Percentiles rank a stretch among this genome's conserved stretches.
These are phyloP conservation scores for Parnassius smintheus DNA, from an alignment of 2,888 invertebrate species.

Conservation along the genomic window DNA sequence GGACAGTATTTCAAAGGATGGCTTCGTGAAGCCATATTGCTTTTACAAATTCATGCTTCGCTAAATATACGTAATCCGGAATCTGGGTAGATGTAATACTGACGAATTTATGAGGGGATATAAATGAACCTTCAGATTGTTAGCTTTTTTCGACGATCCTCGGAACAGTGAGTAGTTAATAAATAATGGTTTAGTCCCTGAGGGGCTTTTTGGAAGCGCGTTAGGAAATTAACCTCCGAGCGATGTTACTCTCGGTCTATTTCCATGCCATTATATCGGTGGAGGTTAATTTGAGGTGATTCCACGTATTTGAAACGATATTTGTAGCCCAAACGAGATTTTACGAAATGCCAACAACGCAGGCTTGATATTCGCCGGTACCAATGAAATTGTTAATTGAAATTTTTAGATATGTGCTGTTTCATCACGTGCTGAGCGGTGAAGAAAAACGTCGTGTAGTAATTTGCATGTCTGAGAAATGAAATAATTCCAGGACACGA, in stretches of 20 bases:
- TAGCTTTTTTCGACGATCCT: conserved; percentile 4
- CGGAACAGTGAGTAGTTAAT: conserved; percentile 17
- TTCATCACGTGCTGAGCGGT: too few relatives aligned
- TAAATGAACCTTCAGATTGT: conserved; percentile 4
- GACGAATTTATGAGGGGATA: conserved; percentile 14
- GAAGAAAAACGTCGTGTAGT: too few relatives aligned
- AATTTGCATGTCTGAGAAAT: too few relatives aligned
- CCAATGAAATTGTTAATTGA: too few relatives aligned
- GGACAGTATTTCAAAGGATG: not conserved
- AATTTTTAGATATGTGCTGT: too few relatives aligned
- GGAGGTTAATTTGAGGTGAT: not conserved
- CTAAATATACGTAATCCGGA: not conserved
- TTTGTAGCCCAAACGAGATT: too few relatives aligned
- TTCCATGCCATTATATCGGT: not conserved
- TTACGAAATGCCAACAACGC: too few relatives aligned
- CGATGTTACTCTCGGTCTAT: not conserved
- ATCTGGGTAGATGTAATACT: conserved; percentile 4
- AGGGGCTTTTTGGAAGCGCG: conserved; percentile 19
- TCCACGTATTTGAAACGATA: not conserved
- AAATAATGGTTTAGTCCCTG: conserved; percentile 16
- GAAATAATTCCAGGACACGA: too few relatives aligned
- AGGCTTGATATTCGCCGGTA: too few relatives aligned
- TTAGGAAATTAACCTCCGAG: conserved; percentile 12
- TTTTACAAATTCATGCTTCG: conserved; percentile 3
- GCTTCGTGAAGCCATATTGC: not conserved